phyloP scores from a whole-genome alignment of 2,113 vertebrate genomes.

The Apeltes quadracus region DNA sequence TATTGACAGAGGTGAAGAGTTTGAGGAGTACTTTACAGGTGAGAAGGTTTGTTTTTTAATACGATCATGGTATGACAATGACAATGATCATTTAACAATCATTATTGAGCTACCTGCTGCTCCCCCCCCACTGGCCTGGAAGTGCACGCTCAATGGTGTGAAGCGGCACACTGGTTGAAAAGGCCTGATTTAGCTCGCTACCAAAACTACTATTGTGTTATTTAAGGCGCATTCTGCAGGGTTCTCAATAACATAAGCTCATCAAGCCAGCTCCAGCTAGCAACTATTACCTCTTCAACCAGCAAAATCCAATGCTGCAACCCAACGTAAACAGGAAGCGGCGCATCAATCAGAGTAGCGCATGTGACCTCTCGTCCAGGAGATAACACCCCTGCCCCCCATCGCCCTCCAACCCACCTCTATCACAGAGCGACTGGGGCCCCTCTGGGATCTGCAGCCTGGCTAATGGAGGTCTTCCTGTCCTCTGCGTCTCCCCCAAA shows the following conservation, averaged over 20 bases:
- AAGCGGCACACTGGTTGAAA: no score
- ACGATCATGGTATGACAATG: background rate
- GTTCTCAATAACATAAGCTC: background rate
- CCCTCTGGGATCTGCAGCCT: constrained; percentile 52
- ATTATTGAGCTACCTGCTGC: no score
- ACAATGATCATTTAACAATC: background rate
- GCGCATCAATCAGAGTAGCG: constrained; percentile 7
- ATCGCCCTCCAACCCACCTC: background rate
- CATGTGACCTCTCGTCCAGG: constrained; percentile 36
- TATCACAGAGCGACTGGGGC: constrained; percentile 12
- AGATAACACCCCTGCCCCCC: constrained; percentile 35
- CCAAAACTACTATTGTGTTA: background rate
- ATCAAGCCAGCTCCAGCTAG: background rate
- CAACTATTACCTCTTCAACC: background rate
- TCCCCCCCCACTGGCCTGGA: no score
- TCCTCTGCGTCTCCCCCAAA: constrained; percentile 35
- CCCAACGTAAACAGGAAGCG: constrained; percentile 68
- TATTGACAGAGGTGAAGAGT: constrained; percentile 75
- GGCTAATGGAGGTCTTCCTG: constrained; percentile 71
- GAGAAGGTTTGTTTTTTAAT: constrained; percentile 13
- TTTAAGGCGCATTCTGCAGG: background rate
- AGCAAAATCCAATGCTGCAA: no score
- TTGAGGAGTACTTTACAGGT: constrained; percentile 78
- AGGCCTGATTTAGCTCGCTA: background rate
- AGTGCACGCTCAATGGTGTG: no score